Percentiles rank a stretch among this genome's conserved stretches.
phyloP scores from a whole-genome alignment of 2,888 invertebrate genomes.

The Notodonta dromedarius region DNA sequence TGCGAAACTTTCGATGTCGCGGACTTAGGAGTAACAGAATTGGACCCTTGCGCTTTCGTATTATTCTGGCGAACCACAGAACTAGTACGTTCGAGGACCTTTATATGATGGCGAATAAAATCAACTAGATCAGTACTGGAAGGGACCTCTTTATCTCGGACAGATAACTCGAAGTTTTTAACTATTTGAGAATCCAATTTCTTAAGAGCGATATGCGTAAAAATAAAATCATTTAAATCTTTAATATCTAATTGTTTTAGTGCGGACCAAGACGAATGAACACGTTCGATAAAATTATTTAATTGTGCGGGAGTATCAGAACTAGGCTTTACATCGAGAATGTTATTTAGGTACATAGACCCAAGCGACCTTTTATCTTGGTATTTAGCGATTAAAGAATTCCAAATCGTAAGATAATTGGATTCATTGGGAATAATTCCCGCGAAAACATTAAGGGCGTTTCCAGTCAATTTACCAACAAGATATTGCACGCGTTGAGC shows the following conservation, averaged over 20 bases:
- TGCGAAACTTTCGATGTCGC: not conserved
- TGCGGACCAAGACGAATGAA: not conserved
- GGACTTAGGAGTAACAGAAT: too few relatives aligned
- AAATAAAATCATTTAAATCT: constrained; percentile 1
- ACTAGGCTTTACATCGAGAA: not conserved
- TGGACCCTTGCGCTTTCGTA: too few relatives aligned
- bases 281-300: not conserved
- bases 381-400: not conserved
- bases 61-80: too few relatives aligned
- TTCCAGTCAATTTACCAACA: not conserved
- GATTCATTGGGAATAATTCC: not conserved
- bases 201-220: not conserved
- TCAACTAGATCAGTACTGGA: not conserved
- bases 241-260: not conserved
- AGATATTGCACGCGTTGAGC: not conserved
- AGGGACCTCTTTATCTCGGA: not conserved
- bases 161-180: not conserved
- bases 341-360: constrained; percentile 5
- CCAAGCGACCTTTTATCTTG: not conserved
- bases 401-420: not conserved
- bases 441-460: not conserved
- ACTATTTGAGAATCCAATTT: not conserved
- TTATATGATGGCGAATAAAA: not conserved
- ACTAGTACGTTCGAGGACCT: not conserved
- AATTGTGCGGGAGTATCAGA: not conserved